A percentile compares a stretch with the other conserved stretches of the same genome.
Evolutionary conservation across 2,888 invertebrate species (phyloP).

Genomic region (Hylaea fasciaria): DNA sequence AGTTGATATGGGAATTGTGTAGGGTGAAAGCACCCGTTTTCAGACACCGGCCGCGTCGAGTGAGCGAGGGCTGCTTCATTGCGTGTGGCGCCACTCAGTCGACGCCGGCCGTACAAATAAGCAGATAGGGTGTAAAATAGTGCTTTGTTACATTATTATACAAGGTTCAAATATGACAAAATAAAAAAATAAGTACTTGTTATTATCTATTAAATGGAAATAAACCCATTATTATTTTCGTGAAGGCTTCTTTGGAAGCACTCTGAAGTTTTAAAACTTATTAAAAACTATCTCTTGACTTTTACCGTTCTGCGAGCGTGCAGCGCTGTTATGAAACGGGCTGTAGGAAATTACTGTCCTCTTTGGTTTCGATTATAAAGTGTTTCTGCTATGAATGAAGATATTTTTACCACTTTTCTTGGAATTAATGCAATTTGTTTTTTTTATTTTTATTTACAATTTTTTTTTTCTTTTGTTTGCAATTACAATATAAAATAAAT

Average conservation of each 20-base stretch:
- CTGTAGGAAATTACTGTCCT: background rate
- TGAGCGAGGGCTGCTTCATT: constrained; percentile 48
- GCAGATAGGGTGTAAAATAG: constrained; percentile 1
- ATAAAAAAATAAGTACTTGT: background rate
- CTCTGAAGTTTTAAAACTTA: constrained; percentile 11
- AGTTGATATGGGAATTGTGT: constrained; percentile 14
- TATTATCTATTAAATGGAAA: background rate
- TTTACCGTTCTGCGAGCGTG: constrained; percentile 3
- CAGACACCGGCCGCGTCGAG: constrained; percentile 1
- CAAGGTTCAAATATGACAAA: background rate
- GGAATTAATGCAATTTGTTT: too few relatives aligned
- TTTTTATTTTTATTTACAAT: too few relatives aligned
- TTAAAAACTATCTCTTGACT: constrained; percentile 1
- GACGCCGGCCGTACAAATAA: constrained; percentile 34
- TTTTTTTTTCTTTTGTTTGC: too few relatives aligned
- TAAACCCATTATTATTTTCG: background rate
- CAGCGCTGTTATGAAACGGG: constrained; percentile 1
- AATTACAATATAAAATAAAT: background rate
- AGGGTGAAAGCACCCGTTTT: constrained; percentile 46
- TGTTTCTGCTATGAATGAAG: background rate
- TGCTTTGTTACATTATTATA: background rate
- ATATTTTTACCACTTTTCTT: background rate
- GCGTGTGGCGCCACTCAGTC: constrained; percentile 65
- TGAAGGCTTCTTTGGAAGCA: background rate
- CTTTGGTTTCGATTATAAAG: constrained; percentile 6